A percentile compares a stretch with the other conserved stretches of the same genome.
These are phyloP conservation scores for Margarornis squamiger DNA, from an alignment of 2,797 vertebrate genomes.

Conservation along the genomic window DNA sequence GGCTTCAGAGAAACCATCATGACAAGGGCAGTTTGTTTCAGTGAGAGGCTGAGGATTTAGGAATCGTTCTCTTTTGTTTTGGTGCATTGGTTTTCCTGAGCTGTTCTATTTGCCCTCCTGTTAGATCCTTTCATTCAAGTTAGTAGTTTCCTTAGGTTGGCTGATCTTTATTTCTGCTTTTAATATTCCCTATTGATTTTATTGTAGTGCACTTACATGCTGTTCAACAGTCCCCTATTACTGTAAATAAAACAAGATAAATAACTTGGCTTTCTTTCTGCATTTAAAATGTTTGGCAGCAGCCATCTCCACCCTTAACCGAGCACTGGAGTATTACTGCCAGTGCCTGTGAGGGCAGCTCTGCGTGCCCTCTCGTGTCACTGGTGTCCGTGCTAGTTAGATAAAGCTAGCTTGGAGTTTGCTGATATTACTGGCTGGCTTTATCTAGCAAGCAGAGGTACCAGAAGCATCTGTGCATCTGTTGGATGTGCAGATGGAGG, in stretches of 20 bases:
- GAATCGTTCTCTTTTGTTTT: not conserved
- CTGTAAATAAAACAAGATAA: conserved; percentile 61
- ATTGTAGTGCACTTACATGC: conserved; percentile 27
- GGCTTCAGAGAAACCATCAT: not conserved
- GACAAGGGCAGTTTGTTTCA: not conserved
- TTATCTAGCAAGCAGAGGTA: conserved; percentile 35
- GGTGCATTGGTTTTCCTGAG: not conserved
- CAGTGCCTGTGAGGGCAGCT: not conserved
- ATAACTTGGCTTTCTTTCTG: conserved; percentile 21
- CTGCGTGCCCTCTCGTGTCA: not conserved
- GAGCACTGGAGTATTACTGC: not conserved
- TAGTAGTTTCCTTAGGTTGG: not conserved
- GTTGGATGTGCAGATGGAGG: conserved; percentile 8
- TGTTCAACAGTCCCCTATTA: conserved; percentile 27
- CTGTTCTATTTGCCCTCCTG: not conserved
- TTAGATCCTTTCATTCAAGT: conserved; percentile 9
- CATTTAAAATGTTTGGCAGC: conserved; percentile 16
- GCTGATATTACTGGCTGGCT: conserved; percentile 18
- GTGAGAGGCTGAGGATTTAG: not conserved
- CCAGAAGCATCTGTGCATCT: conserved; percentile 26
- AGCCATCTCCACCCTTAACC: not conserved
- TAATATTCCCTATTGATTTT: conserved; percentile 54
- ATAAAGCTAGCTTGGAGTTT: conserved; percentile 21
- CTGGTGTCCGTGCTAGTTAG: not conserved
- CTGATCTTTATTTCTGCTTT: conserved; percentile 56